Conservation (phyloP, 2,888 invertebrate species). For the Euplexia lucipara region DNA sequence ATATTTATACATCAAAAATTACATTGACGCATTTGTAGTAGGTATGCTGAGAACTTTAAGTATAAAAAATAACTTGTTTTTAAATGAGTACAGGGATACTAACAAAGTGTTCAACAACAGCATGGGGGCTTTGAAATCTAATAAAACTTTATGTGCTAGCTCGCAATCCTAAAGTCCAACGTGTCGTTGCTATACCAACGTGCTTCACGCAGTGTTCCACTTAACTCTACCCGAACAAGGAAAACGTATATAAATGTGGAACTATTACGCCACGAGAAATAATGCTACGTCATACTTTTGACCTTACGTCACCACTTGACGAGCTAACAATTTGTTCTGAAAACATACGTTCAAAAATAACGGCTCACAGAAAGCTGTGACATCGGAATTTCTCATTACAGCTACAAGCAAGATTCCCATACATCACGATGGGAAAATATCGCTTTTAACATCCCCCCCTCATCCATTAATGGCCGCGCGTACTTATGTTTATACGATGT, state of each 20-base stretch:
- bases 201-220: slow-evolving; percentile 3
- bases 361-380: slow-evolving; percentile 85
- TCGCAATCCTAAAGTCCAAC: slow-evolving; percentile 12
- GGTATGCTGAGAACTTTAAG: too few species aligned
- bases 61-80: too few species aligned
- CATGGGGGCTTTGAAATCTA: slow-evolving; percentile 10
- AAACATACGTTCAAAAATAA: slow-evolving; percentile 75
- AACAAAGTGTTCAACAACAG: too few species aligned
- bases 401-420: slow-evolving; percentile 85
- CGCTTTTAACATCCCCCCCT: slow-evolving; percentile 84
- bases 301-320: slow-evolving; percentile 59
- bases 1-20: too few species aligned
- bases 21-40: too few species aligned
- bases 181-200: slow-evolving; percentile 7
- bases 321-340: slow-evolving; percentile 66
- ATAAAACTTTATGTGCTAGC: slow-evolving; percentile 15
- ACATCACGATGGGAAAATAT: slow-evolving; percentile 88
- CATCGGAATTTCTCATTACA: slow-evolving; percentile 90
- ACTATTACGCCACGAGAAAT: slow-evolving; percentile 34
- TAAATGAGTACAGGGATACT: too few species aligned
- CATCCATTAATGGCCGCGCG: slow-evolving; percentile 82
- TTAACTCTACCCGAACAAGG: slow-evolving; percentile 11
- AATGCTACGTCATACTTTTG: slow-evolving; percentile 54
- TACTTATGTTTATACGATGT: slow-evolving; percentile 71
- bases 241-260: slow-evolving; percentile 17